Evolutionary conservation across 2,797 vertebrate species (phyloP).

Genomic region (Tapirus indicus): DNA sequence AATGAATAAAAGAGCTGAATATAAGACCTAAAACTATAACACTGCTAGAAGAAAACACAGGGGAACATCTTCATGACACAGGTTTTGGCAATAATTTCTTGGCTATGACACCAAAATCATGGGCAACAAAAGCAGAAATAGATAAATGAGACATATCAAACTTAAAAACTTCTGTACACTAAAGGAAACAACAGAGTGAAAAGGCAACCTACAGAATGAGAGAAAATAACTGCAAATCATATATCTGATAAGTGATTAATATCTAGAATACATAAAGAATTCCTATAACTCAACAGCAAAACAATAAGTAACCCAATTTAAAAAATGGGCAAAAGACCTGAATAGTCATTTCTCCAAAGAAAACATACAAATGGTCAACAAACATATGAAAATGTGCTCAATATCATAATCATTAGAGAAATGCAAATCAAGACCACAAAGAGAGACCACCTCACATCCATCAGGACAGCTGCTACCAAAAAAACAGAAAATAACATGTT

Average conservation of each 20-base stretch:
- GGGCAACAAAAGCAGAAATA: background rate
- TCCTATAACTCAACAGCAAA: background rate
- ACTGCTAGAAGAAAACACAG: background rate
- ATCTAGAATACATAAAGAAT: background rate
- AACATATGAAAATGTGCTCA: background rate
- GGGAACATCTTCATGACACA: background rate
- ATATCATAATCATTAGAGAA: background rate
- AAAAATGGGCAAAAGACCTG: background rate
- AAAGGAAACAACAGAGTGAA: background rate
- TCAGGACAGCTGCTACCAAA: background rate
- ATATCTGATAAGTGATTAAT: background rate
- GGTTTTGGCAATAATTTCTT: too few species aligned
- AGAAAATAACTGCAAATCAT: background rate
- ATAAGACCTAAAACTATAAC: background rate
- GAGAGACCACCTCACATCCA: background rate
- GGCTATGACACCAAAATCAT: background rate
- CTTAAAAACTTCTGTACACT: background rate
- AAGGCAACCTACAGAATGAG: background rate
- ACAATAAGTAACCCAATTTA: background rate
- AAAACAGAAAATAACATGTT: background rate
- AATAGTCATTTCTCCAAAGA: background rate
- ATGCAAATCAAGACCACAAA: conserved; percentile 1
- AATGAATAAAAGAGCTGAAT: background rate
- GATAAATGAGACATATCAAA: background rate
- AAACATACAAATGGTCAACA: background rate